Evolutionary conservation across 2,113 vertebrate species (phyloP), one percentile per base, ranked within the genome.

Genomic region (Ammodytes marinus): DNA sequence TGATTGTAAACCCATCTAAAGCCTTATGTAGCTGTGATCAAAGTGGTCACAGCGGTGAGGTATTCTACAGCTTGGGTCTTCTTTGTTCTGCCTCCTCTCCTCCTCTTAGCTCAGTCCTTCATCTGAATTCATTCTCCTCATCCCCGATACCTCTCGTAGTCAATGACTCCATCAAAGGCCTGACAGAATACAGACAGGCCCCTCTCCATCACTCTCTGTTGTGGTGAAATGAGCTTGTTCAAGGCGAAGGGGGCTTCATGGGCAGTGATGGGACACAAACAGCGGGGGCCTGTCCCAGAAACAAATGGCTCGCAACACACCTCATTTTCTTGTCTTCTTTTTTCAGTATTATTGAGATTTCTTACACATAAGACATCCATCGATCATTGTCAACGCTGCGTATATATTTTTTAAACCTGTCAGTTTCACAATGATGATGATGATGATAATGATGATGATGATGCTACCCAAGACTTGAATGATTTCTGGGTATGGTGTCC

Each of bases 271-370:
- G 83, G 83, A 89, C 79, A 69, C 66, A 77, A 27, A 53, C 69
- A 58, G 61, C 53, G n/a, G n/a, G 70, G n/a, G 70, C 75, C 78
- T 89, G 85, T 92, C 88, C 39, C 64, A 69, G 77, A 89, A 90
- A 92, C 82, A 90, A 93, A 93, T 91, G 85, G 80, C 79, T 92
- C 42, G 3, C 76, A 88, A 73, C 83, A 71, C 78, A 86, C 74
- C 87, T 91, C 86, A 91, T 92, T 88, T 89, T 92, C 88, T 86
- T 90, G 89, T 86, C 87, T 87, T 79, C 27, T 27, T 27, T 78
- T 82, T 83, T 86, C 69, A 82, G 85, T 76, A 78, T 92, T 91
- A 89, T 89, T 88, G 86, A 91, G 88, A 91, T 92, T 91, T 90
- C 89, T 92, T 89, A 86, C 82, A 73, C 75, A 65, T 67, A 61